A percentile compares a stretch with the other conserved stretches of the same genome.
Evolutionary conservation across 2,797 vertebrate genomes (phyloP).

Genomic region (Smutsia gigantea): DNA sequence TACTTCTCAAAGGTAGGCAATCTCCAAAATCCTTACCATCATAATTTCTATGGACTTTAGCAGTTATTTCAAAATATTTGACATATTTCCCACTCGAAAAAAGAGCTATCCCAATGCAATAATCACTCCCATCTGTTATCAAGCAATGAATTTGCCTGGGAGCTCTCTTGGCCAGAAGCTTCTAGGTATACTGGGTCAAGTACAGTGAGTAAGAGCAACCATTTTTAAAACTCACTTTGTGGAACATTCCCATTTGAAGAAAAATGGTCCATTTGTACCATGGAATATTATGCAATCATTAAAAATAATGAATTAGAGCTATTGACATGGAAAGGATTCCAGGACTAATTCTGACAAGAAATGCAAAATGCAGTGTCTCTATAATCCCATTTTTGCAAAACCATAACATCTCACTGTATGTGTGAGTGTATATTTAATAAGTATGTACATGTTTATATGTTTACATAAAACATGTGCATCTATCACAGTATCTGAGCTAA

Average conservation of each 20-base stretch:
- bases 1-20: conserved; percentile 18
- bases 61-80: conserved; percentile 37
- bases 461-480: neutral
- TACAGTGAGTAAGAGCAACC: neutral
- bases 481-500: neutral
- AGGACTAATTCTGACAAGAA: neutral
- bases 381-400: neutral
- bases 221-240: neutral
- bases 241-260: neutral
- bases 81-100: neutral
- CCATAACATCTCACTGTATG: neutral
- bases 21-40: conserved; percentile 25
- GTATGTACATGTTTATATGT: neutral
- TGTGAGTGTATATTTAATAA: neutral
- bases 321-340: neutral
- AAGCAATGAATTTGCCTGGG: neutral
- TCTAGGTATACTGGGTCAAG: neutral
- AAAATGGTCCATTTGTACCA: neutral
- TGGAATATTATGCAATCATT: neutral
- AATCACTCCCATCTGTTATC: neutral
- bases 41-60: neutral
- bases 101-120: neutral
- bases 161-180: neutral
- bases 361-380: neutral
- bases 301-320: conserved; percentile 14